A percentile compares a stretch with the other conserved stretches of the same genome.
Conservation (phyloP, 2,113 vertebrate species). For the Lagopus muta region DNA sequence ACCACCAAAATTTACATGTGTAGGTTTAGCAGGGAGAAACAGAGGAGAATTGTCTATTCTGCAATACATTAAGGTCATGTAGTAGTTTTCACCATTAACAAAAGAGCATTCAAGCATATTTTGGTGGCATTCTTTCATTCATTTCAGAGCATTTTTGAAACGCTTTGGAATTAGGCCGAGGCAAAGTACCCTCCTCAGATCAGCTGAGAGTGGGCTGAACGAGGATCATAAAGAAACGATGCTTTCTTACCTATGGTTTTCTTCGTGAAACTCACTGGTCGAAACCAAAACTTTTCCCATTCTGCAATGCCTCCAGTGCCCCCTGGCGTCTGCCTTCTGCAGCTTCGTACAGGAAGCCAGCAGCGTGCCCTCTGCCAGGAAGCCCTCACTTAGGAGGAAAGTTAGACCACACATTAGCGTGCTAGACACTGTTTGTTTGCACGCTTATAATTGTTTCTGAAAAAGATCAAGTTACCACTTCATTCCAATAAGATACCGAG, state of each 20-base stretch:
- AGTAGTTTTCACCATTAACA: background rate
- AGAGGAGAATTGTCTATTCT: background rate
- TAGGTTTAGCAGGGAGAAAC: background rate
- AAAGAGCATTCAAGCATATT: background rate
- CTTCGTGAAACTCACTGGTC: background rate
- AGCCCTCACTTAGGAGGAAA: rapidly evolving
- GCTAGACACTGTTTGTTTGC: background rate
- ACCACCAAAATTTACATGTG: background rate
- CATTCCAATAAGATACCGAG: background rate
- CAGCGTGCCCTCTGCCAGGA: background rate
- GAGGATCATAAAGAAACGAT: background rate
- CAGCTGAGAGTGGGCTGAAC: background rate
- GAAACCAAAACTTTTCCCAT: background rate
- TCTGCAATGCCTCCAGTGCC: background rate
- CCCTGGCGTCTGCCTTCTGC: background rate
- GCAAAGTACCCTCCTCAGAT: background rate
- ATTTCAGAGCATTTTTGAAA: background rate
- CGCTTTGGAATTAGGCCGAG: background rate
- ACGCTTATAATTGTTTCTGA: background rate
- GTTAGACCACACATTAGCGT: rapidly evolving
- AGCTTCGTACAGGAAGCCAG: background rate
- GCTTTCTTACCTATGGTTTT: background rate
- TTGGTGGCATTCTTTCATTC: background rate
- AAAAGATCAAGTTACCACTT: background rate
- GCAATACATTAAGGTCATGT: background rate